Base-by-base conservation (phyloP, 2,888 invertebrate species). In the Acronicta leporina region DNA sequence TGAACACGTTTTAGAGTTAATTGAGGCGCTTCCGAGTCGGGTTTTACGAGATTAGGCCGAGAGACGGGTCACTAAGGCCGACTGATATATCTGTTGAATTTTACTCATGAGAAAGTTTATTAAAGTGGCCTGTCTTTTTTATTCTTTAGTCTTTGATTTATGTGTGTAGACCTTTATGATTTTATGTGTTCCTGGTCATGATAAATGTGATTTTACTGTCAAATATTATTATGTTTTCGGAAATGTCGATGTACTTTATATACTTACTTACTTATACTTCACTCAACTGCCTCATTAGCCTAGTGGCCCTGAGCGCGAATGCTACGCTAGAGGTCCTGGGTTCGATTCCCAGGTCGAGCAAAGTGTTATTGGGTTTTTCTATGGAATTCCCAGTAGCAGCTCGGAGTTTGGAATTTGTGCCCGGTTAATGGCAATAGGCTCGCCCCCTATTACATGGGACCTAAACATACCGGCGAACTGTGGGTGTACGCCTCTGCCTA, bases 1-100 rank as follows among this genome's bases (percentile, higher is more conserved):
- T 81, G 85, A 87, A 91, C 92, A 92, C 90, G 90, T 87, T 89
- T 88, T 85, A 75, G 77, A 84, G 88, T 92, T 93, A 93, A 93
- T 92, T 92, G 92, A 88, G 86, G 85, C 84, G 84, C 83, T 83
- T 79, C 84, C 71, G 82, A 78, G 70, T 56, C 75, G 75, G 76
- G 60, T 75, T 75, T 74, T 69, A 58, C 64, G 74, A 88, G 92
- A 92, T 92, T 89, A 91, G 50, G 81, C 79, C 72, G 84, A 87
- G 86, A 86, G 75, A 53, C 30, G 15, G 68, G 60, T 73, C 45
- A 41, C 47, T 33, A 43, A 41, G 47, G 16, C 33, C 51, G 40
- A 6, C 44, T 42, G 67, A 60, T 73, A 73, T 48, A 48, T 49
- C 43, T 42, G 51, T 46, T n/a, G 14, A 6, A 13, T 43, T 43